phyloP scores from a whole-genome alignment of 2,888 invertebrate genomes.

The Folsomia manolachei region DNA sequence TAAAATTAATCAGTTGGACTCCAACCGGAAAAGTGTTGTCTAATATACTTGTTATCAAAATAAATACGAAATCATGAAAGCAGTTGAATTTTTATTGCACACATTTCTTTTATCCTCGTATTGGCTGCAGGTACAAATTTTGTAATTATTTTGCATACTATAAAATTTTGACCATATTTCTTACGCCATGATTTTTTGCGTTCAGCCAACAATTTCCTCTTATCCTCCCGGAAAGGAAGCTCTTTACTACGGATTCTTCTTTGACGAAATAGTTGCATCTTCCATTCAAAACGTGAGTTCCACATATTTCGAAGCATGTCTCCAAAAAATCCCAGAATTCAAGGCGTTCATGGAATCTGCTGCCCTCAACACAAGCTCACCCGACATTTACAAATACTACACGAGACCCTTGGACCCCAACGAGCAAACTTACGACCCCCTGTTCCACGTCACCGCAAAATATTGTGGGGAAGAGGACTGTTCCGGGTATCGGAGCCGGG shows the following conservation, averaged over 20 bases:
- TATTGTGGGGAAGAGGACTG: conserved; percentile 30
- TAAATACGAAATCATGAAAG: background rate
- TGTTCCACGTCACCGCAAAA: conserved; percentile 33
- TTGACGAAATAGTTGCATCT: conserved; percentile 19
- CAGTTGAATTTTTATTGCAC: background rate
- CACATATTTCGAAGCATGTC: background rate
- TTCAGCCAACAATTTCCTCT: no score
- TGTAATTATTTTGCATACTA: background rate
- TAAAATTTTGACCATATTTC: background rate
- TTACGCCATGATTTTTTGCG: no score
- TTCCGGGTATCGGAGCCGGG: conserved; percentile 12
- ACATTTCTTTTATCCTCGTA: background rate
- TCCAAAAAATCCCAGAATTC: conserved; percentile 8
- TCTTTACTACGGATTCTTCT: conserved; percentile 31
- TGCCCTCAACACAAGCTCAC: background rate
- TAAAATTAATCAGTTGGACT: no score
- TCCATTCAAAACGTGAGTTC: conserved; percentile 20
- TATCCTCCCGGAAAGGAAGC: background rate
- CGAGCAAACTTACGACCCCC: conserved; percentile 26
- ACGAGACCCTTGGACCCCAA: conserved; percentile 35
- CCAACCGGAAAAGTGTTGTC: no score
- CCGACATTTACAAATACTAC: conserved; percentile 16
- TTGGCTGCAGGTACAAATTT: background rate
- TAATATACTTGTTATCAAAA: no score
- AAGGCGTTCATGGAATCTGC: conserved; percentile 11